These are phyloP conservation scores for Squalus acanthias DNA, from an alignment of 2,797 vertebrate species.

Conservation along the genomic window DNA sequence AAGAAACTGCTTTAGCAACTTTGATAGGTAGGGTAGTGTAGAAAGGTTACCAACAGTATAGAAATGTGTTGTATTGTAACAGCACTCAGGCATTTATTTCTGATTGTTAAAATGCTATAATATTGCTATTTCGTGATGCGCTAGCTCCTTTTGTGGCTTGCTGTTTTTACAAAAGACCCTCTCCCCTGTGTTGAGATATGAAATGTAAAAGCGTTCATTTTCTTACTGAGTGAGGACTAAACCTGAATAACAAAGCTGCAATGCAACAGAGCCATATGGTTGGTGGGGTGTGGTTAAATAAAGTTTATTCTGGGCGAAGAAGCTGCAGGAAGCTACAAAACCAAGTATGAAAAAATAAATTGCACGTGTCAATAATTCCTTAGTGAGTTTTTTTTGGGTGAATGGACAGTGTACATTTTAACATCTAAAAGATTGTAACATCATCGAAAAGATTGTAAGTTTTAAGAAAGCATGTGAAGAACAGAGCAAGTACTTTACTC, in stretches of 20 bases:
- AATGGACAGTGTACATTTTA: not conserved
- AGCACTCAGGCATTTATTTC: not conserved
- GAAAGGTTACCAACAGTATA: not conserved
- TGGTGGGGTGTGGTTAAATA: not conserved
- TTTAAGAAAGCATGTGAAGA: not conserved
- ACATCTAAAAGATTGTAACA: not conserved
- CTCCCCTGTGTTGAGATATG: not conserved
- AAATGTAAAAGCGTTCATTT: not conserved
- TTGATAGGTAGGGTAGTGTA: not conserved
- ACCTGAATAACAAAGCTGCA: not conserved
- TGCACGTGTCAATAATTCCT: not conserved
- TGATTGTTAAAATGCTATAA: not conserved
- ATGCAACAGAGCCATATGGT: not conserved
- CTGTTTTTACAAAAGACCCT: not conserved
- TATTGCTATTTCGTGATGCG: not conserved
- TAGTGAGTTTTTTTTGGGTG: not conserved
- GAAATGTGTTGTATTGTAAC: not conserved
- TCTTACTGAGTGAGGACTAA: not conserved
- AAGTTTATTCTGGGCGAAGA: not conserved
- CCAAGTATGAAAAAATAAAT: not conserved
- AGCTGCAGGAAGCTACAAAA: not conserved
- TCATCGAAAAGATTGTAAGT: too few relatives aligned
- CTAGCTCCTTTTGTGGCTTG: not conserved
- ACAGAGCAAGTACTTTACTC: not conserved
- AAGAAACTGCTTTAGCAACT: not conserved